These are phyloP conservation scores for Beris morrisii DNA, from an alignment of 2,888 invertebrate species.

Conservation along the genomic window DNA sequence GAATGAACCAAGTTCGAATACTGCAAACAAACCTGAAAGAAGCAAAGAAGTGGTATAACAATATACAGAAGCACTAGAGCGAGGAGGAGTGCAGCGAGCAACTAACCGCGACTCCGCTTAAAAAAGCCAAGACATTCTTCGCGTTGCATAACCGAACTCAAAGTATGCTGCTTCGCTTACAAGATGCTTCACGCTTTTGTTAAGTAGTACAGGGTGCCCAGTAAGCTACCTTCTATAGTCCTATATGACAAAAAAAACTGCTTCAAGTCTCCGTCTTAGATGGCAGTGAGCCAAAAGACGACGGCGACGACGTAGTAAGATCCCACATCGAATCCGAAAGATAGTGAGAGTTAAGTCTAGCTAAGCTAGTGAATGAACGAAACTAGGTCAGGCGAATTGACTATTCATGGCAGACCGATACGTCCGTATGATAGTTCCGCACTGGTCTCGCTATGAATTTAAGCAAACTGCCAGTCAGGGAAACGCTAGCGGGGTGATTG, in stretches of 20 bases:
- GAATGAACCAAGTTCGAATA: slow-evolving; percentile 20
- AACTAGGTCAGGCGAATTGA: slow-evolving; percentile 32
- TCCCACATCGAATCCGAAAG: slow-evolving; percentile 19
- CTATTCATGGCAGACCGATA: slow-evolving; percentile 27
- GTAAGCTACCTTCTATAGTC: too few species aligned
- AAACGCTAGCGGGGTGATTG: too few species aligned
- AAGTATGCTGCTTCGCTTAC: slow-evolving; percentile 6
- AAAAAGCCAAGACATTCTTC: slow-evolving; percentile 22
- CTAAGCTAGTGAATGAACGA: slow-evolving; percentile 30
- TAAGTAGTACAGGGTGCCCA: too few species aligned
- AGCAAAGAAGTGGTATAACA: slow-evolving; percentile 24
- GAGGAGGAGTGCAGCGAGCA: slow-evolving; percentile 18
- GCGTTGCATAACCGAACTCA: slow-evolving; percentile 23
- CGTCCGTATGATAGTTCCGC: slow-evolving; percentile 28
- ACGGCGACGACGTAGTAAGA: slow-evolving; percentile 11
- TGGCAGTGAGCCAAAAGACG: neutral
- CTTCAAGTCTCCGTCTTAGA: neutral
- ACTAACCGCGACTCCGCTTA: slow-evolving; percentile 19
- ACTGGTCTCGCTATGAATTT: slow-evolving; percentile 10
- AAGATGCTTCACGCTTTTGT: slow-evolving; percentile 29
- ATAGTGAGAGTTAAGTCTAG: slow-evolving; percentile 30
- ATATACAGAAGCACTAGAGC: slow-evolving; percentile 27
- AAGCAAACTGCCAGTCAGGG: neutral
- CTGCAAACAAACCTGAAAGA: slow-evolving; percentile 8
- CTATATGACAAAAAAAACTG: neutral